Conservation (phyloP, 2,888 invertebrate species). For the Macrophya annulata region DNA sequence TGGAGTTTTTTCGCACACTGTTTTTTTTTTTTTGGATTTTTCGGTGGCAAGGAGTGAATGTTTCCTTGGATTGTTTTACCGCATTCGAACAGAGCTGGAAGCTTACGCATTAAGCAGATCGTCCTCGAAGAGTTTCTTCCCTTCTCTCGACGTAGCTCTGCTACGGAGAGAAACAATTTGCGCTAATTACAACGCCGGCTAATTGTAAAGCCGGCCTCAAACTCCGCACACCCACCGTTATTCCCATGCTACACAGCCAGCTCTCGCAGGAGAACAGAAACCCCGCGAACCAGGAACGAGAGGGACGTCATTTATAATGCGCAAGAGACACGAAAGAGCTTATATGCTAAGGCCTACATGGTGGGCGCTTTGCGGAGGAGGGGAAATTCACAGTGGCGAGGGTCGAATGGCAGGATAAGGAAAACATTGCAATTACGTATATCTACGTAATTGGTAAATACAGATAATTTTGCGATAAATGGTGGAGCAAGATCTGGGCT, state of each 20-base stretch:
- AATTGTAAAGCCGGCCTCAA: slow-evolving; percentile 74
- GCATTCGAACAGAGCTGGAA: neutral
- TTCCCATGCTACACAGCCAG: neutral
- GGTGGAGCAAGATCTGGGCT: neutral
- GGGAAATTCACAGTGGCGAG: slow-evolving; percentile 44
- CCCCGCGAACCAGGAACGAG: slow-evolving; percentile 61
- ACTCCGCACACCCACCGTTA: slow-evolving; percentile 55
- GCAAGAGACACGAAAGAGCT: slow-evolving; percentile 67
- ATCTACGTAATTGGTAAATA: slow-evolving; percentile 5
- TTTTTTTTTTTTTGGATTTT: slow-evolving; percentile 1
- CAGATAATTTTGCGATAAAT: neutral
- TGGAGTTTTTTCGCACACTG: neutral
- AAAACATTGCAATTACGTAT: slow-evolving; percentile 58
- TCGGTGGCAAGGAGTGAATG: neutral
- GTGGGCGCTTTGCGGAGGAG: slow-evolving; percentile 49
- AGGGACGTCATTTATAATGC: slow-evolving; percentile 76
- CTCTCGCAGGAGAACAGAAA: slow-evolving; percentile 4
- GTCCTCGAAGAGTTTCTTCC: neutral
- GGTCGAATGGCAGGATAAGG: slow-evolving; percentile 28
- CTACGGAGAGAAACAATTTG: slow-evolving; percentile 74
- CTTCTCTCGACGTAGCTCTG: neutral
- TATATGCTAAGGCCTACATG: slow-evolving; percentile 58
- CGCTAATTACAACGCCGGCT: slow-evolving; percentile 77
- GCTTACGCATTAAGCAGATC: slow-evolving; percentile 26
- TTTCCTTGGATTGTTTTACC: neutral